These are phyloP conservation scores for Artibeus lituratus DNA, from an alignment of 2,797 vertebrate genomes.

Conservation along the genomic window DNA sequence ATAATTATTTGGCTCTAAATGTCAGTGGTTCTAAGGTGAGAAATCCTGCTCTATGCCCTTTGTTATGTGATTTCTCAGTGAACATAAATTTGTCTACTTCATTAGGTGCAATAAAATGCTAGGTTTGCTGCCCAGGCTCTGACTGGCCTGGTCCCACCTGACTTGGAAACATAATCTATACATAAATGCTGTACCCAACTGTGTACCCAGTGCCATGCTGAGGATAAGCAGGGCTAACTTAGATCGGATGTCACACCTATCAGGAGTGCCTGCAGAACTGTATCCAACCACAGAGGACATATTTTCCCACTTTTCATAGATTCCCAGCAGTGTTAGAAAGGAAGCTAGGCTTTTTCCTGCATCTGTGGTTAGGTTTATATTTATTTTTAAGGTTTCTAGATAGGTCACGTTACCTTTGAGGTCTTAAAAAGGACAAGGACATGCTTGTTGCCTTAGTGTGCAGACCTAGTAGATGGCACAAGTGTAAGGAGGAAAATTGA, in stretches of 20 bases:
- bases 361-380: constrained; percentile 56
- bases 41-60: not conserved
- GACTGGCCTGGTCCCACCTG: not conserved
- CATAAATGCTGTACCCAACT: not conserved
- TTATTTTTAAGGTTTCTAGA: constrained; percentile 63
- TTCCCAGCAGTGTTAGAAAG: not conserved
- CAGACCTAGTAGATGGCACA: not conserved
- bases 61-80: not conserved
- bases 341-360: not conserved
- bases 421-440: constrained; percentile 39
- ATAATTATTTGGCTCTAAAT: not conserved
- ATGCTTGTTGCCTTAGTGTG: constrained; percentile 41
- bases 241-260: not conserved
- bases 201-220: not conserved
- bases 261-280: not conserved
- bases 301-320: not conserved
- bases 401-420: constrained; percentile 56
- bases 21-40: not conserved
- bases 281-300: not conserved
- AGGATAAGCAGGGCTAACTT: not conserved
- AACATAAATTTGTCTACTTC: not conserved
- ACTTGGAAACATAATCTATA: not conserved
- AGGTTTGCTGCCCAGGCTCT: not conserved
- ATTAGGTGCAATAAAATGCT: not conserved
- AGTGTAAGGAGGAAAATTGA: not conserved